A percentile compares a stretch with the other conserved stretches of the same genome.
Conservation (phyloP, 2,888 invertebrate genomes). For the Tinea semifulvella region DNA sequence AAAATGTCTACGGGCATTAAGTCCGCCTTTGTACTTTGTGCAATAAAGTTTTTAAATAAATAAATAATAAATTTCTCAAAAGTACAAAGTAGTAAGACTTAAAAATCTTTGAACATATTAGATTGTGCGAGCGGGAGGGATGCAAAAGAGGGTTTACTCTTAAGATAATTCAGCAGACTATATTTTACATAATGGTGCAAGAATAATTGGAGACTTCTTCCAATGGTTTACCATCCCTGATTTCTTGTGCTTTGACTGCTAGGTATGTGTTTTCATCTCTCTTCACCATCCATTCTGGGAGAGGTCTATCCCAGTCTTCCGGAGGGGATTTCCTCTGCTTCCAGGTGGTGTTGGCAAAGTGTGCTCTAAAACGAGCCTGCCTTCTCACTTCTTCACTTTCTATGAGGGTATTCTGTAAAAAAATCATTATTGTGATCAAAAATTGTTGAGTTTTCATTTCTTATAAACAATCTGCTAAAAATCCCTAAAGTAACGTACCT, state of each 20-base stretch:
- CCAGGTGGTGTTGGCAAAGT: conserved; percentile 83
- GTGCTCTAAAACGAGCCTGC: conserved; percentile 68
- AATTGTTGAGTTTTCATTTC: too few relatives aligned
- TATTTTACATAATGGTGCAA: conserved; percentile 46
- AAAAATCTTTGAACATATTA: too few relatives aligned
- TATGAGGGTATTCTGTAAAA: conserved; percentile 69
- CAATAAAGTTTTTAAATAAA: too few relatives aligned
- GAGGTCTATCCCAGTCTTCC: conserved; percentile 79
- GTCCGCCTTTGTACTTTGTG: too few relatives aligned
- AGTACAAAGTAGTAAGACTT: too few relatives aligned
- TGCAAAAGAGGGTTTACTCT: neutral
- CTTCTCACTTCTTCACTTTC: conserved; percentile 76
- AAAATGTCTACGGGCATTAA: too few relatives aligned
- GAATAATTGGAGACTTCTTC: conserved; percentile 27
- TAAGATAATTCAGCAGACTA: neutral
- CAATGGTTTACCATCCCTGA: conserved; percentile 43
- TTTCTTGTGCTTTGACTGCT: conserved; percentile 69
- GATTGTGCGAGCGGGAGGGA: too few relatives aligned
- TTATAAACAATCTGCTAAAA: too few relatives aligned
- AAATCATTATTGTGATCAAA: too few relatives aligned
- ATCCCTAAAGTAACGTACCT: too few relatives aligned
- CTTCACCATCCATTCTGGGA: conserved; percentile 79
- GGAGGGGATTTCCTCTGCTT: conserved; percentile 78
- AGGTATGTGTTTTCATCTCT: conserved; percentile 74
- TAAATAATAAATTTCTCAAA: too few relatives aligned